These are phyloP conservation scores for Sardinella longiceps DNA, from an alignment of 2,797 vertebrate genomes.

Conservation along the genomic window DNA sequence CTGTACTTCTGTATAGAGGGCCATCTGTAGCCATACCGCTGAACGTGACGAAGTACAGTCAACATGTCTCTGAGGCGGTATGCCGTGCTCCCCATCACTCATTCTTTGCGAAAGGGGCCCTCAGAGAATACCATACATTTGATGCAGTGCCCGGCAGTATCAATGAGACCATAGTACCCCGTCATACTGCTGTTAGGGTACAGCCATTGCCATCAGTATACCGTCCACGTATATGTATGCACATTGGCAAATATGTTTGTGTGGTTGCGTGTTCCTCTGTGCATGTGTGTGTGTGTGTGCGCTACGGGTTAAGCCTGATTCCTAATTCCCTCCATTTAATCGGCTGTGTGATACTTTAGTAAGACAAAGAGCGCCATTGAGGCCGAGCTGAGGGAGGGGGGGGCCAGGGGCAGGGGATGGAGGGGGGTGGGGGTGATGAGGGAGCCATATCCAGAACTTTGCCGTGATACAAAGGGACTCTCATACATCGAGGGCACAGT, in stretches of 20 bases:
- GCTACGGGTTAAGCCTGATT: constrained; percentile 69
- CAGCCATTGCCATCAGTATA: neutral
- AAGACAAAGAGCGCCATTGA: constrained; percentile 81
- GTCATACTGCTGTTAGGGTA: neutral
- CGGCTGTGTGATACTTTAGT: constrained; percentile 78
- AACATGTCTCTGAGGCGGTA: neutral
- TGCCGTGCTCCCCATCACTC: neutral
- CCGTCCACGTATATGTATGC: constrained; percentile 50
- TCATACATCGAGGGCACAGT: constrained; percentile 61
- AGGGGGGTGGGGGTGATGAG: constrained; percentile 49
- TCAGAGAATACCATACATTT: neutral
- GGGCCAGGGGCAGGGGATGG: neutral
- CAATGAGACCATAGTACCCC: neutral
- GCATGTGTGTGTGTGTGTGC: constrained; percentile 48
- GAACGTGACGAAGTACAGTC: neutral
- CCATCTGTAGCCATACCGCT: neutral
- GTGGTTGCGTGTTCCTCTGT: constrained; percentile 41
- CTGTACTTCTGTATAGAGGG: neutral
- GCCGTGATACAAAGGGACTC: constrained; percentile 72
- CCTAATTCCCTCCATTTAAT: constrained; percentile 81
- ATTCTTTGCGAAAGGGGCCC: neutral
- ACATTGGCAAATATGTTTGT: constrained; percentile 40
- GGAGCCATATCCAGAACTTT: constrained; percentile 68
- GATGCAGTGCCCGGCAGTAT: neutral
- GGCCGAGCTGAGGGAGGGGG: constrained; percentile 30